Percentiles rank a stretch among this genome's conserved stretches.
Evolutionary conservation across 2,113 vertebrate genomes (phyloP).

Genomic region (Leptocoma aspasia): DNA sequence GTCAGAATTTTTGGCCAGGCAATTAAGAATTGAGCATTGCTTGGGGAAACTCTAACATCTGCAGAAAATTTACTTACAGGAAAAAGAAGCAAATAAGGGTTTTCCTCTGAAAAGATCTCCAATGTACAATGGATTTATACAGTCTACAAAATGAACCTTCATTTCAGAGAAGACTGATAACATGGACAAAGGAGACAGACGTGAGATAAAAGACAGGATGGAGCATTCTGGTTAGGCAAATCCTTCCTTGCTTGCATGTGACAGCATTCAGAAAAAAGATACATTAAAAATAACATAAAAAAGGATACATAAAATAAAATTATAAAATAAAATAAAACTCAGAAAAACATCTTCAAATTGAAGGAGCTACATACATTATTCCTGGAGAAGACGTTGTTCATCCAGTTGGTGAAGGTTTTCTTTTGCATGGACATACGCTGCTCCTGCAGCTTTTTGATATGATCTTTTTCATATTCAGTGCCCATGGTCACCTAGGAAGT

Average conservation of each 20-base stretch:
- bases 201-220: neutral
- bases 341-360: neutral
- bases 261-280: neutral
- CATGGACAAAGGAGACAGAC: neutral
- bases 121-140: neutral
- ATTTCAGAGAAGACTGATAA: neutral
- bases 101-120: neutral
- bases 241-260: neutral
- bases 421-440: constrained; percentile 86
- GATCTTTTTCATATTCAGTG: constrained; percentile 77
- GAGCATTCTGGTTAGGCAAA: neutral
- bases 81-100: neutral
- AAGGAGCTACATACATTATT: constrained; percentile 67
- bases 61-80: neutral
- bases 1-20: neutral
- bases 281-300: fast-evolving
- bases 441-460: constrained; percentile 84
- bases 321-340: neutral
- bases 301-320: neutral
- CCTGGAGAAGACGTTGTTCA: constrained; percentile 85
- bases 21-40: neutral
- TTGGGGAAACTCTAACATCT: neutral
- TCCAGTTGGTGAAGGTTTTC: constrained; percentile 94
- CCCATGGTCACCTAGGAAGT: constrained; percentile 65
- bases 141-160: neutral